Evolutionary conservation across 2,888 invertebrate genomes (phyloP), one percentile per base, ranked within the genome.

Genomic region (Argyresthia goedartella): DNA sequence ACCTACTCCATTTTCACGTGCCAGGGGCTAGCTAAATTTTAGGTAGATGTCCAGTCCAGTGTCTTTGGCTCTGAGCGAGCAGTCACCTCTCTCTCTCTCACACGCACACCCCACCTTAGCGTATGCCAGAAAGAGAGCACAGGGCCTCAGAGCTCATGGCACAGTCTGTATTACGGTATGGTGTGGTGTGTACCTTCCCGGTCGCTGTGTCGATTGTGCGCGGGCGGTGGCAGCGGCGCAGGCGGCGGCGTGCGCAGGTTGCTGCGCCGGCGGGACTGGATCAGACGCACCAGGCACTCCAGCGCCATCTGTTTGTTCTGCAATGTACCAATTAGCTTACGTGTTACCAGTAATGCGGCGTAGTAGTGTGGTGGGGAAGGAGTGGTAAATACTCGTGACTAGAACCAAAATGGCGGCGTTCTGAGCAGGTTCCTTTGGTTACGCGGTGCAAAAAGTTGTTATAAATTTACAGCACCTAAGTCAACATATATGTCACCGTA

Each of bases 291-390:
- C 34, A 86, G 57, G 54, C 82, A 79, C 14, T 79, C 78, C 42
- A 86, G 59, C 0, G 81, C 81, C 0, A 69, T 61, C 57, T 82
- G 84, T 57, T 82, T 86, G 53, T 63, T 76, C 85, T 84, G 60
- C 47, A 16, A 11, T n/a, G n/a, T n/a, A n/a, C n/a, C n/a, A n/a
- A n/a, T n/a, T n/a, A n/a, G n/a, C n/a, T n/a, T n/a, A n/a, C n/a
- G n/a, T n/a, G n/a, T n/a, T n/a, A n/a, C n/a, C n/a, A n/a, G n/a
- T n/a, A n/a, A n/a, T n/a, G n/a, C n/a, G n/a, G n/a, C n/a, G n/a
- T n/a, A n/a, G n/a, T n/a, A n/a, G n/a, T n/a, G n/a, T n/a, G n/a
- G n/a, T n/a, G n/a, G n/a, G n/a, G n/a, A n/a, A n/a, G n/a, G n/a
- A n/a, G n/a, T n/a, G n/a, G n/a, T n/a, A n/a, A n/a, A n/a, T n/a